phyloP scores from a whole-genome alignment of 2,797 vertebrate genomes.

The Molothrus aeneus region DNA sequence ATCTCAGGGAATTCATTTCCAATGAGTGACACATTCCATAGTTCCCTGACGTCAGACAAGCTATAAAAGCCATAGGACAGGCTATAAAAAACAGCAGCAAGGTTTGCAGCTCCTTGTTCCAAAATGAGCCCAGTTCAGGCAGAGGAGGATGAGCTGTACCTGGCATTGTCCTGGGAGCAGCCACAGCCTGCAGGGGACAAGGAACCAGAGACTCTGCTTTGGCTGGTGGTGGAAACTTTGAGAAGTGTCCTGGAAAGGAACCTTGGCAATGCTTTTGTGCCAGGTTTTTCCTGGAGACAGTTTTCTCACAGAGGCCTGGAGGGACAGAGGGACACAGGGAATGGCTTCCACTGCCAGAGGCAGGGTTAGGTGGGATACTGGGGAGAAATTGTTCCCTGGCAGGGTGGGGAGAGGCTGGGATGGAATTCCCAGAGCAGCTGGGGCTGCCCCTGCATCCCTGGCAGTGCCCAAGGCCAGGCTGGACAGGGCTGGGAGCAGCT shows the following conservation, averaged over 20 bases:
- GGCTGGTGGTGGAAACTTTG: not conserved
- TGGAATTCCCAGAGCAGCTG: not conserved
- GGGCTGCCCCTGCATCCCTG: not conserved
- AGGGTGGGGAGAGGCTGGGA: not conserved
- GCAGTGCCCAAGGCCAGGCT: not conserved
- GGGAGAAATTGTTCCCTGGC: rapidly evolving
- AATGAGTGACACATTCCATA: not conserved
- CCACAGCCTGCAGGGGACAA: not conserved
- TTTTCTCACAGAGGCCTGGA: not conserved
- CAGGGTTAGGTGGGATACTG: rapidly evolving
- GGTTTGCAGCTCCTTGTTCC: not conserved
- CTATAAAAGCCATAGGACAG: not conserved
- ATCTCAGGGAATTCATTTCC: not conserved
- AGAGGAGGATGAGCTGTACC: not conserved
- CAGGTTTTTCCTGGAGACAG: not conserved
- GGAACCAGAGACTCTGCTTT: not conserved
- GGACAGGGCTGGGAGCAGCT: not conserved
- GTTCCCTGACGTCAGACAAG: not conserved
- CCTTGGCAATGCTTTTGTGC: not conserved
- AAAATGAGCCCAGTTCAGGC: not conserved
- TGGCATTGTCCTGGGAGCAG: not conserved
- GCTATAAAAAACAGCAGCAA: not conserved
- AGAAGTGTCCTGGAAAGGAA: not conserved
- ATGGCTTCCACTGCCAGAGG: not conserved
- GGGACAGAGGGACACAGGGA: not conserved